Conservation (phyloP, 1,140 invertebrate species). For the Prorops nasuta region DNA sequence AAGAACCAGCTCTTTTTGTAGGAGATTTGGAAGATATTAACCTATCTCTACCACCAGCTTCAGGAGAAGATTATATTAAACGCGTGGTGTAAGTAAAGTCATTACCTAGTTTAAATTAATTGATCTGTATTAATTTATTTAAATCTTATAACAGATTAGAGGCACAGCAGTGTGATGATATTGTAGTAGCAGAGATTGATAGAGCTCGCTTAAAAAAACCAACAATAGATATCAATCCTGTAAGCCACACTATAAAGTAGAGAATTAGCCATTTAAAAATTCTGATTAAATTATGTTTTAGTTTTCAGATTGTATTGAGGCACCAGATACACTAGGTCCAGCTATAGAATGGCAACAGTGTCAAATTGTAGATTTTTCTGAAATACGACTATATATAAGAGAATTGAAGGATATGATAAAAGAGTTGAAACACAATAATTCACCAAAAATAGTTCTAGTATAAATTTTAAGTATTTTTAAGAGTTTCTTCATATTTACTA, state of each 20-base stretch:
- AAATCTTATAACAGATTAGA: constrained; percentile 50
- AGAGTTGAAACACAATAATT: constrained; percentile 25
- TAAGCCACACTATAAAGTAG: too few relatives aligned
- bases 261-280: too few relatives aligned
- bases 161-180: constrained; percentile 56
- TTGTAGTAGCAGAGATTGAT: constrained; percentile 58
- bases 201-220: constrained; percentile 42
- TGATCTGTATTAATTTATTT: not conserved
- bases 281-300: constrained; percentile 15
- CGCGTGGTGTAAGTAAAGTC: constrained; percentile 55
- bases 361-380: constrained; percentile 59
- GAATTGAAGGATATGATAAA: constrained; percentile 34
- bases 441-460: constrained; percentile 31
- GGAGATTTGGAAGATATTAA: constrained; percentile 54
- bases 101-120: constrained; percentile 7
- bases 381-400: constrained; percentile 50
- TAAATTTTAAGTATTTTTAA: not conserved
- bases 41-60: constrained; percentile 53
- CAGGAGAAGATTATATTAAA: constrained; percentile 61
- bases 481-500: constrained; percentile 2
- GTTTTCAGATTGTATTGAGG: constrained; percentile 48
- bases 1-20: constrained; percentile 40
- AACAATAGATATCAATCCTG: constrained; percentile 40
- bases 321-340: constrained; percentile 51
- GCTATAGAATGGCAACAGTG: constrained; percentile 55